Evolutionary conservation across 2,888 invertebrate genomes (phyloP).

Genomic region (Papilio gigon): DNA sequence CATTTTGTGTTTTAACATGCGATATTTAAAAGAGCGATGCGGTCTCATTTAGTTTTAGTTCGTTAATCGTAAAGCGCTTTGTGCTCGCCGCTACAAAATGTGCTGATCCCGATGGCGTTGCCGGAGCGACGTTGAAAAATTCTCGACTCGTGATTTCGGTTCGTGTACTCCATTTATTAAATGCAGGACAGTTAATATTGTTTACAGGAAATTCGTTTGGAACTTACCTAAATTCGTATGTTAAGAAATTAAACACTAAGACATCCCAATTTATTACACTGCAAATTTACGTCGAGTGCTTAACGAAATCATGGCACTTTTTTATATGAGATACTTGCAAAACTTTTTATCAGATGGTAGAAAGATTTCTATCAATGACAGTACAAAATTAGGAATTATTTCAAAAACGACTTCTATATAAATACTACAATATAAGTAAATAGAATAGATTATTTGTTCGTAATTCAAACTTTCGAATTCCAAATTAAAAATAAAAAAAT

Average conservation of each 20-base stretch:
- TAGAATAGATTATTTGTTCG: too few species aligned
- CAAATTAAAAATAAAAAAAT: too few species aligned
- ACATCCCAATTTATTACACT: slow-evolving; percentile 6
- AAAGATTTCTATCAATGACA: slow-evolving; percentile 8
- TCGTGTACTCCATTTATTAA: slow-evolving; percentile 77
- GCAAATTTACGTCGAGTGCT: slow-evolving; percentile 6
- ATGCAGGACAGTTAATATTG: slow-evolving; percentile 68
- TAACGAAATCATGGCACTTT: neutral
- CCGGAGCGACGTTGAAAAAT: slow-evolving; percentile 76
- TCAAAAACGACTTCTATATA: neutral
- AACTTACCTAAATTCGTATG: slow-evolving; percentile 47
- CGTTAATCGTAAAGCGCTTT: slow-evolving; percentile 73
- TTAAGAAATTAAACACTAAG: slow-evolving; percentile 21
- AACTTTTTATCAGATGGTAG: neutral
- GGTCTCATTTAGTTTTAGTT: slow-evolving; percentile 71
- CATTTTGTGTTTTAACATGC: slow-evolving; percentile 42
- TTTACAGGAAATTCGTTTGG: slow-evolving; percentile 61
- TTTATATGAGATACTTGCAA: neutral
- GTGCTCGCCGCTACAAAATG: slow-evolving; percentile 67
- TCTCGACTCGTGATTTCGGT: slow-evolving; percentile 77
- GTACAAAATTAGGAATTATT: slow-evolving; percentile 8
- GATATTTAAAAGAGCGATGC: slow-evolving; percentile 64
- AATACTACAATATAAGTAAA: neutral
- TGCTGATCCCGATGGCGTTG: slow-evolving; percentile 62
- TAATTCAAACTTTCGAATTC: too few species aligned